phyloP scores from a whole-genome alignment of 2,888 invertebrate genomes.

The Eilema griseolum region DNA sequence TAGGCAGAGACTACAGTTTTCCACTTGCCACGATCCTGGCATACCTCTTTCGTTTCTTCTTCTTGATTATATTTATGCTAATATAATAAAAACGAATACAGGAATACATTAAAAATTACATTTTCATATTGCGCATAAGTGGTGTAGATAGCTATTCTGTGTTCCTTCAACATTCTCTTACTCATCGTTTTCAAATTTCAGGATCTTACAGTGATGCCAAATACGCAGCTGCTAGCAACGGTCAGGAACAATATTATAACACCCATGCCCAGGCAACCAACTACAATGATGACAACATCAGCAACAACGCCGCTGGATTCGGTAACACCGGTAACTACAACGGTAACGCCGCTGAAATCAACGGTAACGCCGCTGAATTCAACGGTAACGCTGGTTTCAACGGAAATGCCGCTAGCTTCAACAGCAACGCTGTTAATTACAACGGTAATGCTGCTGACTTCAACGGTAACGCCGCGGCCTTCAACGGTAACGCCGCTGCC shows the following conservation, averaged over 20 bases:
- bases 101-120: too few species aligned
- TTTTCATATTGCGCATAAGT: too few species aligned
- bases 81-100: too few species aligned
- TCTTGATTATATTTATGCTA: too few species aligned
- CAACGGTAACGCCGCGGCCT: neutral
- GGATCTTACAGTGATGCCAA: conserved; percentile 76
- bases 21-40: too few species aligned
- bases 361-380: neutral
- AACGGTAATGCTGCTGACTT: neutral
- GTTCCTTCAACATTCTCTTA: neutral
- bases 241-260: conserved; percentile 38
- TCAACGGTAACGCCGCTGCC: neutral
- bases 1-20: too few species aligned
- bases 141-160: too few species aligned
- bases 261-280: conserved; percentile 34
- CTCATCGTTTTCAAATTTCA: conserved; percentile 37
- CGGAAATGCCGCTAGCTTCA: neutral
- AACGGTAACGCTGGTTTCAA: neutral
- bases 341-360: too few species aligned
- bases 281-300: conserved; percentile 33
- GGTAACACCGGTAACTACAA: neutral
- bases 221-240: conserved; percentile 50
- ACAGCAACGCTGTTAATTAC: neutral
- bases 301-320: neutral
- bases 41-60: too few species aligned